A percentile compares a stretch with the other conserved stretches of the same genome.
phyloP scores from a whole-genome alignment of 1,140 invertebrate genomes.

The Aporrectodea caliginosa region DNA sequence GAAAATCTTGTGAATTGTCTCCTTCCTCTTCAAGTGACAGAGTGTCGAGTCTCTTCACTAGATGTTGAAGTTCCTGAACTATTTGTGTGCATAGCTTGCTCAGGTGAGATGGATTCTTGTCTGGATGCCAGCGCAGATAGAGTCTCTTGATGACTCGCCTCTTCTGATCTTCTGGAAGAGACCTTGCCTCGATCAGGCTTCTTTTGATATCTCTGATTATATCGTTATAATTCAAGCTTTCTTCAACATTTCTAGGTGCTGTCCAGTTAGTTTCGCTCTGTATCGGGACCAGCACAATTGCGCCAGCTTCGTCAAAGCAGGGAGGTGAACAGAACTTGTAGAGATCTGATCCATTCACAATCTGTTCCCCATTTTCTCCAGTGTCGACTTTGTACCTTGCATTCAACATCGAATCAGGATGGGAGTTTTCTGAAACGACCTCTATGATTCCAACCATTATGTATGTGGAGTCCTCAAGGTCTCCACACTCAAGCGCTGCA shows the following conservation, averaged over 20 bases:
- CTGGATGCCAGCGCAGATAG: not conserved
- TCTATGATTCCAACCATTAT: not conserved
- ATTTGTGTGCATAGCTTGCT: not conserved
- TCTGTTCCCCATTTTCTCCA: not conserved
- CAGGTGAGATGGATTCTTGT: not conserved
- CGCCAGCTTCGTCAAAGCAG: not conserved
- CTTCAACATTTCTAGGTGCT: no score
- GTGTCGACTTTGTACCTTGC: not conserved
- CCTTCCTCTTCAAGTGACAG: no score
- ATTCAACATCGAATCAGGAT: not conserved
- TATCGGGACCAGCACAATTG: not conserved
- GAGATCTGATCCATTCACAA: not conserved
- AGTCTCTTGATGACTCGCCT: not conserved
- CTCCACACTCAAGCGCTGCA: not conserved
- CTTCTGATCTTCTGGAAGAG: not conserved
- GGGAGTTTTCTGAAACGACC: not conserved
- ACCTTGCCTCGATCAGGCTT: not conserved
- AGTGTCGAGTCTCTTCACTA: no score
- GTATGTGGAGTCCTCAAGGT: not conserved
- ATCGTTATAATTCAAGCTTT: not conserved
- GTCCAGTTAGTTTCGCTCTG: not conserved
- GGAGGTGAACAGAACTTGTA: not conserved
- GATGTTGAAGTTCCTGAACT: not conserved
- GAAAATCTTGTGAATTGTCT: no score
- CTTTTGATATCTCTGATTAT: not conserved